phyloP scores from a whole-genome alignment of 2,113 vertebrate species.

The Mus spicilegus region DNA sequence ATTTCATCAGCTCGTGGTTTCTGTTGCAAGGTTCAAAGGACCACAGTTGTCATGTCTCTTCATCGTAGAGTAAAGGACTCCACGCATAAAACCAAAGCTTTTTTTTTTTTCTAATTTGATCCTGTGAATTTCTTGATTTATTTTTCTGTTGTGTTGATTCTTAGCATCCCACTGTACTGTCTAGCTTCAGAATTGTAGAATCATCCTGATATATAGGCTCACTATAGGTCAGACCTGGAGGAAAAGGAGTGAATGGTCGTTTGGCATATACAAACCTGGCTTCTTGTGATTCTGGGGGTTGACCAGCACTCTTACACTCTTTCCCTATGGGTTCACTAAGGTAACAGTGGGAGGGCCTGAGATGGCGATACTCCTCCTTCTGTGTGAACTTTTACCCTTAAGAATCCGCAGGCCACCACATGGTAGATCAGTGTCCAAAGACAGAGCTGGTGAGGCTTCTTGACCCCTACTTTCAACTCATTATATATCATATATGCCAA shows the following conservation, averaged over 20 bases:
- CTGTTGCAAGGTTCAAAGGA: background rate
- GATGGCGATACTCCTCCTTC: background rate
- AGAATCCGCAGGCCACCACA: background rate
- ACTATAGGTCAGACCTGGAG: background rate
- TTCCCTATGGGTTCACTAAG: background rate
- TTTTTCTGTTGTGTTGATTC: background rate
- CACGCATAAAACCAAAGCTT: background rate
- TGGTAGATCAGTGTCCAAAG: background rate
- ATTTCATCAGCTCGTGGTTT: background rate
- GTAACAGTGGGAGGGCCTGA: rapidly evolving
- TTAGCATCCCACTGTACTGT: conserved; percentile 1
- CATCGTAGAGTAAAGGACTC: background rate
- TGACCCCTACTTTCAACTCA: background rate
- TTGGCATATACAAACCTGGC: background rate
- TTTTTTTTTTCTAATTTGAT: background rate
- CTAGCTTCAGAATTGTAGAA: background rate
- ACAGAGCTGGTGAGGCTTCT: background rate
- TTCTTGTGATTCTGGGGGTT: background rate
- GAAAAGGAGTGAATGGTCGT: background rate
- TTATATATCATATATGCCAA: background rate
- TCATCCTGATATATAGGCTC: background rate
- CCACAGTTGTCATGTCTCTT: background rate
- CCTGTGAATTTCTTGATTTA: conserved; percentile 3
- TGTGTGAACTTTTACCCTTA: background rate
- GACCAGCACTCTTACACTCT: background rate